Base-by-base conservation (phyloP, 2,797 vertebrate genomes). In the Hozukius guyotensis region DNA sequence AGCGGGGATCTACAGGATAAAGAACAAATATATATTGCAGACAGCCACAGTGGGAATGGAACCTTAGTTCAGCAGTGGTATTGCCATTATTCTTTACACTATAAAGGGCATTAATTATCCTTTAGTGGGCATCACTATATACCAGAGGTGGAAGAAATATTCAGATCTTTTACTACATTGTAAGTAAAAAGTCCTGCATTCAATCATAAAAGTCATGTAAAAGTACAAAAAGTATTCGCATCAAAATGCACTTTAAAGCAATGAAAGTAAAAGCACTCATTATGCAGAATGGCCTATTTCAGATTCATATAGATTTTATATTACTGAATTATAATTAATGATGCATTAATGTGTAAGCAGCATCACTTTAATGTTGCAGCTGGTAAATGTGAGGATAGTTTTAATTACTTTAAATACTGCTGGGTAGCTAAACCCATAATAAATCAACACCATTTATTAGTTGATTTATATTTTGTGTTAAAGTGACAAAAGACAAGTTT, bases 71-170 rank as follows among this genome's bases (percentile, higher is more conserved):
- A 80, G 24, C 67, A 80, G 18, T 42, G 31, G 8, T 18, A 59
- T 11, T n/a, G 11, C 46, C 25, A n/a, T 62, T 60, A 14, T 78
- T 82, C 13, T 75, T 76, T 46, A 27, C 16, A 61, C 18, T 29
- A 22, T 56, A 46, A 63, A 73, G 49, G 34, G 12, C 24, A 73
- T 77, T 52, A 55, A 64, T 70, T 71, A 55, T 77, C 71, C 11
- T 56, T 46, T 25, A 10, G 18, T 10, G 6, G 5, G 2, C 60
- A 49, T 53, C 59, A 18, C 25, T 56, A 68, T 9, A 52, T 4
- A 20, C 25, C 16, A 49, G 16, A 18, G 46, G 42, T 66, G 5
- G 24, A 64, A 18, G 14, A 27, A 2, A 16, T 20, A 27, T 55
- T 69, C 8, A 34, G 27, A 22, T 52, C 6, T 68, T 68, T 22